A percentile compares a stretch with the other conserved stretches of the same genome.
These are phyloP conservation scores for Gavialis gangeticus DNA, from an alignment of 2,113 vertebrate genomes.

Conservation along the genomic window DNA sequence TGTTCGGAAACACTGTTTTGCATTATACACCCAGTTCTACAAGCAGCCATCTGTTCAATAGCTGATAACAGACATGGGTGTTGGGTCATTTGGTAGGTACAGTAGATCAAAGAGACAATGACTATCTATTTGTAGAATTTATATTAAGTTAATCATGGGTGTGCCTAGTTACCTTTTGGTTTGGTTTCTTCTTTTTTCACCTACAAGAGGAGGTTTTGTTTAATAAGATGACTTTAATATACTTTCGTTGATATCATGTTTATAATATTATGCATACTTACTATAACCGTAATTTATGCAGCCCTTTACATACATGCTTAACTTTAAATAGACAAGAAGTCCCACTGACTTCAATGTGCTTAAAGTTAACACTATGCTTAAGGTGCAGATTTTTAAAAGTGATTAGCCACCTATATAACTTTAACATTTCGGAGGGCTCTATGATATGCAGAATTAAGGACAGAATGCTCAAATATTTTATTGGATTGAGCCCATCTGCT, in stretches of 20 bases:
- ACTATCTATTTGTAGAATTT: constrained; percentile 48
- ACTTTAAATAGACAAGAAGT: background rate
- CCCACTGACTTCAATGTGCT: background rate
- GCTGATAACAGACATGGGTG: constrained; percentile 71
- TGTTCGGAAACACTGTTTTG: constrained; percentile 63
- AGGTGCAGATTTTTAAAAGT: background rate
- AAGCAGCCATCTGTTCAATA: constrained; percentile 73
- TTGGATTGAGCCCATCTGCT: background rate
- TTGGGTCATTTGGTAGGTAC: constrained; percentile 68
- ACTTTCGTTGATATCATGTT: background rate
- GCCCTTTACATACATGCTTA: background rate
- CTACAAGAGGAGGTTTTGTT: constrained; percentile 16
- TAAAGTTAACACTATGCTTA: background rate
- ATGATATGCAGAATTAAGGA: background rate
- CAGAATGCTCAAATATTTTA: background rate
- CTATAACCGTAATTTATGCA: background rate
- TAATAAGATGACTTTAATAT: background rate
- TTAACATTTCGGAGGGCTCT: background rate
- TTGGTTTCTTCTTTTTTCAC: background rate
- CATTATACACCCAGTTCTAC: constrained; percentile 64
- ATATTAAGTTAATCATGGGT: constrained; percentile 4
- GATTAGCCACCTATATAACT: background rate
- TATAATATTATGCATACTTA: background rate
- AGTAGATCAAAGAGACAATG: constrained; percentile 65
- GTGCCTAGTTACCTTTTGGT: background rate